Conservation (phyloP, 2,888 invertebrate genomes). For the Punctoribates punctum region DNA sequence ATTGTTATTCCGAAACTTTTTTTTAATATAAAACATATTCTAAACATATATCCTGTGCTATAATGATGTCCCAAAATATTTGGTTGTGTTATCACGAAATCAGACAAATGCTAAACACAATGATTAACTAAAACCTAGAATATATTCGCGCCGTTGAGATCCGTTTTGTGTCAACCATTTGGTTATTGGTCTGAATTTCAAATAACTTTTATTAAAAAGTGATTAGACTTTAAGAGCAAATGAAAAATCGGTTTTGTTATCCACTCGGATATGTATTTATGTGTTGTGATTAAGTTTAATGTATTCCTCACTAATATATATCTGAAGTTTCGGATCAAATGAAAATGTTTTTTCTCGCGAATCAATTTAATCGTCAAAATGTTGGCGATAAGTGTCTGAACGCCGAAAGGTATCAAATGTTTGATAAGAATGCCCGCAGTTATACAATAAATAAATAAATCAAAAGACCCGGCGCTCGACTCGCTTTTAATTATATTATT, state of each 20-base stretch:
- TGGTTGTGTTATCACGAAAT: conserved; percentile 25
- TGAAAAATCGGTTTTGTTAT: no score
- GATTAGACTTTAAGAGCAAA: no score
- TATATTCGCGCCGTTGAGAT: background rate
- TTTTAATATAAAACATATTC: no score
- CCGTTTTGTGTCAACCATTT: background rate
- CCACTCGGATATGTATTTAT: background rate
- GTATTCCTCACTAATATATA: background rate
- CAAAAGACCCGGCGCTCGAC: background rate
- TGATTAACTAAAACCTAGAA: background rate
- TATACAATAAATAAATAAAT: background rate
- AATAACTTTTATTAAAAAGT: no score
- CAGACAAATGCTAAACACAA: background rate
- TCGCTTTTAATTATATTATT: background rate
- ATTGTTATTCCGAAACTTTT: no score
- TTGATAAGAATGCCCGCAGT: conserved; percentile 2
- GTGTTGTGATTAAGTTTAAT: background rate
- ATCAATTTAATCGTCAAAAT: background rate
- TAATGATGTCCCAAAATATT: background rate
- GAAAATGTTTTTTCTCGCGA: background rate
- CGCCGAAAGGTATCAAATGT: background rate
- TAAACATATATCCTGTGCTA: no score
- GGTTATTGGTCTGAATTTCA: no score
- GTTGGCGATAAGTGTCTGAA: background rate
- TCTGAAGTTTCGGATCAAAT: background rate